Evolutionary conservation across 2,113 vertebrate genomes (phyloP), one percentile per base, ranked within the genome.

Genomic region (Nannobrachium achirus): DNA sequence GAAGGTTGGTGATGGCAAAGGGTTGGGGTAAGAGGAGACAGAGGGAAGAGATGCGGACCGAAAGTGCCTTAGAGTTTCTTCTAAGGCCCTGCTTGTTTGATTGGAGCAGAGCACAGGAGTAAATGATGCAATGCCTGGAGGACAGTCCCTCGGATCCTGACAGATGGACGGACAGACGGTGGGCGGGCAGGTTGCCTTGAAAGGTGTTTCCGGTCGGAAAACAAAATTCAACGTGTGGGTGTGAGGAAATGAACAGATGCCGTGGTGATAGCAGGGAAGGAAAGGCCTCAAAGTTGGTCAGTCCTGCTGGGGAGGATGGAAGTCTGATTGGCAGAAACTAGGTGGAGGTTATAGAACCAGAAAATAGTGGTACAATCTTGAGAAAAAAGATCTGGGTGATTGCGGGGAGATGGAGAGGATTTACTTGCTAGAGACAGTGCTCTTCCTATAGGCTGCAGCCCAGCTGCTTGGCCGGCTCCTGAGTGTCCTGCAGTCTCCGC

Each of bases 371-470:
- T 38, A 76, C 50, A 45, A 59, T 42, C 14, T 58, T 16, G 64
- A 67, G 76, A 38, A 0, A 9, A 15, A 1, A 71, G 69, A 57
- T 10, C 11, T 19, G 46, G 14, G 3, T 52, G 25, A 10, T 42
- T 25, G 9, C 10, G 66, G 73, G n/a, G 41, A 56, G 52, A 16
- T 56, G 59, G 48, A 50, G 69, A 79, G 57, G 42, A 61, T 10
- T 50, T 68, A 48, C 25, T 33, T 51, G 50, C 60, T 42, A 10
- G 71, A 58, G 66, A 74, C 52, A 82, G 67, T 76, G 69, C 81
- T 68, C 91, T 9, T 82, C 94, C 25, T 94, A 98, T 56, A 96
- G 90, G 56, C 92, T 85, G 3, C 90, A 91, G 84, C 85, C 53
- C 91, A 83, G 59, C 79, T 89, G 70, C 85, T 94, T 93, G 75